Percentiles rank a stretch among this genome's conserved stretches.
phyloP scores from a whole-genome alignment of 2,888 invertebrate genomes.

The Dermolepida albohirtum region DNA sequence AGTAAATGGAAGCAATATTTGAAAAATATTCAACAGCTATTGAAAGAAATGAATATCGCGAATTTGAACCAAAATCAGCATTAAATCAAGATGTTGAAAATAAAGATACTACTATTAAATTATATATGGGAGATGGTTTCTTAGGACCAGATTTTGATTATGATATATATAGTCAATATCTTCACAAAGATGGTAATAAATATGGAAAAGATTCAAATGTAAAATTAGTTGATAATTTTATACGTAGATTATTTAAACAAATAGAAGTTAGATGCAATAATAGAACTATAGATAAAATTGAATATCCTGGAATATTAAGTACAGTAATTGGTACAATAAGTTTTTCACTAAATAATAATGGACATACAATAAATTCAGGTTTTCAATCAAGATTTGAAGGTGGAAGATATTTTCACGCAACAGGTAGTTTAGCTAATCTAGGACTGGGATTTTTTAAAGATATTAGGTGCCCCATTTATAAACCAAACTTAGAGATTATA shows the following conservation, averaged over 20 bases:
- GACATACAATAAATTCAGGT: neutral
- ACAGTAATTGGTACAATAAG: neutral
- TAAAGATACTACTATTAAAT: neutral
- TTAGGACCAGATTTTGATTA: neutral
- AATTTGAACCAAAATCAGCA: neutral
- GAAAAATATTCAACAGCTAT: slow-evolving; percentile 1
- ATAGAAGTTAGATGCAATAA: too few species aligned
- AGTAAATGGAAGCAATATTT: neutral
- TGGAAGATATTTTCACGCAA: neutral
- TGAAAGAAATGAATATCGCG: neutral
- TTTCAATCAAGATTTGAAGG: neutral
- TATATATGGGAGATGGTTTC: neutral
- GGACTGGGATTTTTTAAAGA: slow-evolving; percentile 10
- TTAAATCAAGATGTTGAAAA: neutral
- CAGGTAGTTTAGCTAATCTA: slow-evolving; percentile 2
- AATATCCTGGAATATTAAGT: too few species aligned
- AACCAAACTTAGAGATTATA: too few species aligned
- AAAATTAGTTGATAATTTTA: slow-evolving; percentile 4
- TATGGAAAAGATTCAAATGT: neutral
- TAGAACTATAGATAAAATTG: too few species aligned
- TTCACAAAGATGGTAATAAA: too few species aligned
- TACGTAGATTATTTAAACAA: neutral
- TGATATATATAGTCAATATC: neutral
- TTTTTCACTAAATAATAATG: neutral
- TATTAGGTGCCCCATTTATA: neutral